Evolutionary conservation across 2,113 vertebrate species (phyloP).

Genomic region (Myotis yumanensis): DNA sequence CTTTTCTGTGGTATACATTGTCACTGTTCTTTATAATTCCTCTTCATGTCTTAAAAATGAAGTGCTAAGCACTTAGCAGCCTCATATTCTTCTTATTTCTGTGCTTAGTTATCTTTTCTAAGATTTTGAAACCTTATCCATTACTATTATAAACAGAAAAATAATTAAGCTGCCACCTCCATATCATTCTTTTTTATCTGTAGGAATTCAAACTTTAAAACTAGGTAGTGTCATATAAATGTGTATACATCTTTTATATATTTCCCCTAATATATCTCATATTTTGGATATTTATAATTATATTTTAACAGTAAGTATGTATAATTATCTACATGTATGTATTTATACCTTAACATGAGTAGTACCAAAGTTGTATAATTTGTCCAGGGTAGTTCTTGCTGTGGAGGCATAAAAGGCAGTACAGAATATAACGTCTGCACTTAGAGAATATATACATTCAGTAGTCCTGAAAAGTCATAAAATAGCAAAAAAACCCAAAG

Average conservation of each 20-base stretch:
- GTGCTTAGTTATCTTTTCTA: not conserved
- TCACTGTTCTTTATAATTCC: not conserved
- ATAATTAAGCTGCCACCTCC: not conserved
- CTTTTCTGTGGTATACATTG: not conserved
- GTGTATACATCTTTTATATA: not conserved
- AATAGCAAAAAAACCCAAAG: constrained; percentile 5
- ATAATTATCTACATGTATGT: not conserved
- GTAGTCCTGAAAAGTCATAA: not conserved
- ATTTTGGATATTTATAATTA: not conserved
- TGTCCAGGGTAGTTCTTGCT: not conserved
- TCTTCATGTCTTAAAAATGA: constrained; percentile 18
- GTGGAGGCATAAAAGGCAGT: not conserved
- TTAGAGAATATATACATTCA: not conserved
- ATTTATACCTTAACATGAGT: not conserved
- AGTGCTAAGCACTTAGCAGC: not conserved
- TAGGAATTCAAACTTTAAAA: constrained; percentile 45
- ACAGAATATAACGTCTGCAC: not conserved
- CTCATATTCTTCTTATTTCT: constrained; percentile 7
- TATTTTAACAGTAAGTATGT: not conserved
- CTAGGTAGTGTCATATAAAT: not conserved
- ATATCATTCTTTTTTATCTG: constrained; percentile 6
- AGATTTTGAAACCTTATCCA: not conserved
- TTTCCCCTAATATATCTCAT: not conserved
- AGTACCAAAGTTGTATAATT: not conserved
- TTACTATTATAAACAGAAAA: constrained; percentile 42